Conservation (phyloP, 2,888 invertebrate genomes). For the Criorhina ranunculi region DNA sequence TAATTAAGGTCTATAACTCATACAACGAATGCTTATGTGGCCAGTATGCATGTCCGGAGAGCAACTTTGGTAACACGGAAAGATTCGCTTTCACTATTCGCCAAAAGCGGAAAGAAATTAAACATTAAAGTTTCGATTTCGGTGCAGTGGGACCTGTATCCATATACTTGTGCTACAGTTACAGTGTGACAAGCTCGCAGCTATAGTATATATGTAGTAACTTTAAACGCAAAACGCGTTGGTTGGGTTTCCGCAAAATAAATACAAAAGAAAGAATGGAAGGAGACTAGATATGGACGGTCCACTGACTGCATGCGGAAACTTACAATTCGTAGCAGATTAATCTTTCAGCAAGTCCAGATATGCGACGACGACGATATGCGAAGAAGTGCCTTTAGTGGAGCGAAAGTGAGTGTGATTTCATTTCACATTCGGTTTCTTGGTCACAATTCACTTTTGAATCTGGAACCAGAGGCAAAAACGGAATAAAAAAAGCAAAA, state of each 20-base stretch:
- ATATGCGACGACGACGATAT: constrained; percentile 40
- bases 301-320: constrained; percentile 67
- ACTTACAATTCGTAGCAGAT: constrained; percentile 60
- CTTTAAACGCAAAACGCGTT: constrained; percentile 46
- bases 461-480: constrained; percentile 32
- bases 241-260: constrained; percentile 51
- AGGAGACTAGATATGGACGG: constrained; percentile 38
- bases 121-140: constrained; percentile 54
- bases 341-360: constrained; percentile 57
- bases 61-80: constrained; percentile 11
- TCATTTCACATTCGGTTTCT: constrained; percentile 60
- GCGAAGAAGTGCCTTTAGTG: constrained; percentile 30
- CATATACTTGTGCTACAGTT: constrained; percentile 40
- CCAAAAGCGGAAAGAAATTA: constrained; percentile 38
- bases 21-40: background rate
- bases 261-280: constrained; percentile 42
- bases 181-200: constrained; percentile 40
- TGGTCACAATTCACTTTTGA: constrained; percentile 62
- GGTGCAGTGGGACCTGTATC: constrained; percentile 28
- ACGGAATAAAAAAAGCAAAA: constrained; percentile 18
- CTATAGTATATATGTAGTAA: too few relatives aligned
- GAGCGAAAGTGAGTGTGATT: constrained; percentile 71
- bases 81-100: constrained; percentile 62
- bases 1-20: constrained; percentile 37
- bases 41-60: constrained; percentile 15